phyloP scores from a whole-genome alignment of 1,140 invertebrate species.

The Akabosia matsudoensis region DNA sequence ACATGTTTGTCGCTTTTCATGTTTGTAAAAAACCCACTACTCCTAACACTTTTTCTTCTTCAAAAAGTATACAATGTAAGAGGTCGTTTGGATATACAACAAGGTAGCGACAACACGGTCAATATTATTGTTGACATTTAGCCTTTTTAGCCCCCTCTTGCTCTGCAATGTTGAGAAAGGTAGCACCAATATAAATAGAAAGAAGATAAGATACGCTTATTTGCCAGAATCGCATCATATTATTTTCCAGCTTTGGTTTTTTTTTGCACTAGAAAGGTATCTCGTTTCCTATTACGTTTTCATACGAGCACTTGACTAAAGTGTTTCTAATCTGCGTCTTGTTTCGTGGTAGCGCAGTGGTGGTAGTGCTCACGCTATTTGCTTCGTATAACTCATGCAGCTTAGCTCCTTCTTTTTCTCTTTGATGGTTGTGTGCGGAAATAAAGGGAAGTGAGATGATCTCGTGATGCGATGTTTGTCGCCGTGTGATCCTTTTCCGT shows the following conservation, averaged over 20 bases:
- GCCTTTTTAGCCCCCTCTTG: neutral
- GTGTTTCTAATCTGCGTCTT: neutral
- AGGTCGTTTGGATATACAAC: neutral
- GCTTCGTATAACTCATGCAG: too few species aligned
- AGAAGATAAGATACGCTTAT: neutral
- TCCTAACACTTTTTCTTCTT: neutral
- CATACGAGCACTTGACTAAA: neutral
- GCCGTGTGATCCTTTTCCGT: too few species aligned
- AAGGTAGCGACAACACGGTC: neutral
- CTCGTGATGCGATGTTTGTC: too few species aligned
- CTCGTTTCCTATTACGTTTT: neutral
- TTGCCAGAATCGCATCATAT: too few species aligned
- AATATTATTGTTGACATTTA: slow-evolving; percentile 8
- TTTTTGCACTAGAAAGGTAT: neutral
- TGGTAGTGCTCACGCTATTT: too few species aligned
- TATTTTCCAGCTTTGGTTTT: too few species aligned
- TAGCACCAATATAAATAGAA: neutral
- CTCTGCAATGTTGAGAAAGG: neutral
- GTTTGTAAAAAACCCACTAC: neutral
- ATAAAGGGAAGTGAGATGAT: too few species aligned
- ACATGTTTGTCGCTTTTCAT: neutral
- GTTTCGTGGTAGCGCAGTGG: neutral
- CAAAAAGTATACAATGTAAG: neutral
- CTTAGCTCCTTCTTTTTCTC: too few species aligned
- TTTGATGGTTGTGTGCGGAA: too few species aligned